These are phyloP conservation scores for Erythrocercus mccallii DNA, from an alignment of 2,113 vertebrate species.

Conservation along the genomic window DNA sequence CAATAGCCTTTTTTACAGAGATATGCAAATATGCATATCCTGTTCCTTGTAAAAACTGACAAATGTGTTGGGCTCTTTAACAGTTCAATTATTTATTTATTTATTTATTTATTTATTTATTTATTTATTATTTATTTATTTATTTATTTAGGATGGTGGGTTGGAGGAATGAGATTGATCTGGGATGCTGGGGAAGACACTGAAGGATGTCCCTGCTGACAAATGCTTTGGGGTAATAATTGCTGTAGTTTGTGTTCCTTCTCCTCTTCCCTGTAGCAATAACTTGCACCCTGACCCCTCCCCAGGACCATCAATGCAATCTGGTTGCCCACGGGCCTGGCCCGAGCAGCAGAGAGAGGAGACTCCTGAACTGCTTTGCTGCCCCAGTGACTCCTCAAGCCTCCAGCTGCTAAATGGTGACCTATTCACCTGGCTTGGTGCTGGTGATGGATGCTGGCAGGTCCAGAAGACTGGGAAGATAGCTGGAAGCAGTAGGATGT, in stretches of 20 bases:
- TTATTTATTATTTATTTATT: no score
- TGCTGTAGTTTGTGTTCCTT: not conserved
- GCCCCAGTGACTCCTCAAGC: not conserved
- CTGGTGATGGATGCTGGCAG: fast-evolving
- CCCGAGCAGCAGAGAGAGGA: not conserved
- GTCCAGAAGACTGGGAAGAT: not conserved
- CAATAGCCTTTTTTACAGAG: not conserved
- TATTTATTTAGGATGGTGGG: not conserved
- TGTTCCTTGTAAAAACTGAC: not conserved
- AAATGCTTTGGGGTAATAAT: not conserved
- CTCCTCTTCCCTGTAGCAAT: not conserved
- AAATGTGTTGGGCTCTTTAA: not conserved
- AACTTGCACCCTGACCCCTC: not conserved
- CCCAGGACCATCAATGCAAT: not conserved
- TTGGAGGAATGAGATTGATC: fast-evolving
- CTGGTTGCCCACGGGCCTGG: not conserved
- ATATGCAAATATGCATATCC: not conserved
- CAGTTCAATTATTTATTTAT: not conserved
- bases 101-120: not conserved
- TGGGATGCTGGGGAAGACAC: not conserved
- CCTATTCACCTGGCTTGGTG: not conserved
- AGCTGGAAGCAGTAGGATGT: not conserved
- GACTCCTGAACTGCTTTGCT: not conserved
- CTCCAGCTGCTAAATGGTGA: not conserved
- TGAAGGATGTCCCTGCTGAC: not conserved